These are phyloP conservation scores for Orius laevigatus DNA, from an alignment of 1,140 invertebrate genomes.

Conservation along the genomic window DNA sequence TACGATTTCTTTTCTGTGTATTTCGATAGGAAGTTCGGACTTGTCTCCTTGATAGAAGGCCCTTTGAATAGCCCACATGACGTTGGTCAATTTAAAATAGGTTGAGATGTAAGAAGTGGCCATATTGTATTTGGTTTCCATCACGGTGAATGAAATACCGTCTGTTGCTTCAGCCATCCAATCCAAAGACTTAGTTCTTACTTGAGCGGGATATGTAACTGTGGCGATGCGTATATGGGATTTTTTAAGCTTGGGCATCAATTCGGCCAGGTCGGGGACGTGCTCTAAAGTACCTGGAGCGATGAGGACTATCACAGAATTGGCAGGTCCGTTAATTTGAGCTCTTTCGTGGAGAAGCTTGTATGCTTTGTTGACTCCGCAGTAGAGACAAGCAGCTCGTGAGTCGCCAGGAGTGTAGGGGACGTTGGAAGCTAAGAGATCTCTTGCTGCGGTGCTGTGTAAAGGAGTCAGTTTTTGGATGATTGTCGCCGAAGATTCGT, in stretches of 20 bases:
- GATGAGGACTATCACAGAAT: conserved; percentile 35
- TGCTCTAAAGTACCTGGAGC: conserved; percentile 30
- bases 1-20: conserved; percentile 30
- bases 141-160: conserved; percentile 30
- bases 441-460: conserved; percentile 23
- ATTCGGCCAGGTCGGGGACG: conserved; percentile 17
- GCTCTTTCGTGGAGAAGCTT: conserved; percentile 30
- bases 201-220: conserved; percentile 31
- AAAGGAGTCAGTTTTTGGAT: conserved; percentile 24
- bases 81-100: conserved; percentile 34
- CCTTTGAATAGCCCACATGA: conserved; percentile 30
- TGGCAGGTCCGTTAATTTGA: conserved; percentile 28
- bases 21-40: conserved; percentile 34
- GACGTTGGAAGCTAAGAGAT: conserved; percentile 31
- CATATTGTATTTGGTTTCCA: conserved; percentile 33
- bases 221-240: conserved; percentile 29
- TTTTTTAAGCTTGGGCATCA: conserved; percentile 24
- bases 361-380: conserved; percentile 32
- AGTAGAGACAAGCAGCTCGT: conserved; percentile 30
- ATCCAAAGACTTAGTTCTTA: conserved; percentile 27
- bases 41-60: conserved; percentile 31
- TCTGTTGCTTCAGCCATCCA: conserved; percentile 29
- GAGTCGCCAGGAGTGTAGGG: conserved; percentile 32
- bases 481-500: conserved; percentile 26
- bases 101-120: conserved; percentile 30